phyloP scores from a whole-genome alignment of 2,113 vertebrate genomes.

The Poecilia latipinna region DNA sequence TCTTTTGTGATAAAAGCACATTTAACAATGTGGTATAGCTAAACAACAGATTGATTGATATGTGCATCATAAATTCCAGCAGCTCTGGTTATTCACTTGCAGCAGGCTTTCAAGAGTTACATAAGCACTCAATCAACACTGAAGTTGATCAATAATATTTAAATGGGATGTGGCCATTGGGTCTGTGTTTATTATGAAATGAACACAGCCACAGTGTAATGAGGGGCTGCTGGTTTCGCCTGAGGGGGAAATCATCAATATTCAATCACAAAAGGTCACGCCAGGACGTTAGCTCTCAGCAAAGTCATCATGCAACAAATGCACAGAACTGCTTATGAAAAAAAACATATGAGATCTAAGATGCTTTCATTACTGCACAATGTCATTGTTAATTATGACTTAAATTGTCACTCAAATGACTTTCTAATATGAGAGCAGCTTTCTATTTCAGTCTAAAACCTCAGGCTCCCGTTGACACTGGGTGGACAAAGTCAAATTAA shows the following conservation, averaged over 20 bases:
- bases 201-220: conserved; percentile 14
- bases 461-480: conserved; percentile 20
- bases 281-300: neutral
- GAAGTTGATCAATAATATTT: conserved; percentile 2
- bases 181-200: conserved; percentile 20
- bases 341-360: neutral
- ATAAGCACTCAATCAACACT: neutral
- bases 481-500: conserved; percentile 18
- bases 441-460: conserved; percentile 32
- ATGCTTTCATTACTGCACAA: neutral
- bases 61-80: neutral
- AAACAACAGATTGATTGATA: neutral
- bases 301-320: neutral
- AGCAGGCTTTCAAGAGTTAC: neutral
- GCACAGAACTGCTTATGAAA: neutral
- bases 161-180: conserved; percentile 19
- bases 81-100: neutral
- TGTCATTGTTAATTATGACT: neutral
- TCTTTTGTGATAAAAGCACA: neutral
- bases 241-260: conserved; percentile 48
- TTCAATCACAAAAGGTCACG: conserved; percentile 34
- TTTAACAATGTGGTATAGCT: neutral
- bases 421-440: conserved; percentile 18
- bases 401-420: conserved; percentile 5
- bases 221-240: conserved; percentile 21